These are phyloP conservation scores for Penaeus monodon DNA, from an alignment of 2,888 invertebrate species.

Conservation along the genomic window DNA sequence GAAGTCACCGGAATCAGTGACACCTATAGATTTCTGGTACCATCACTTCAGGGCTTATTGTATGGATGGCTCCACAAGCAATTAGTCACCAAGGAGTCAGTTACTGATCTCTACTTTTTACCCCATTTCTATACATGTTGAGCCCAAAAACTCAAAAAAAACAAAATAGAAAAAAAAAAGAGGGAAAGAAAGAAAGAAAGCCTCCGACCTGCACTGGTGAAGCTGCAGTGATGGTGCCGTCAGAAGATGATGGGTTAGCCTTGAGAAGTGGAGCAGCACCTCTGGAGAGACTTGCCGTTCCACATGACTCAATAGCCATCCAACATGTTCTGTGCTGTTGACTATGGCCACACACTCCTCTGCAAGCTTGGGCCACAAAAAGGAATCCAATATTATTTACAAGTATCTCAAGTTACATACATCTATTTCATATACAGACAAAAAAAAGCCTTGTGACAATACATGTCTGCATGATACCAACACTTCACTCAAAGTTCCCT, in stretches of 20 bases:
- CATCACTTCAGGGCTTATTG: no score
- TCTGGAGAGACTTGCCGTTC: slow-evolving; percentile 55
- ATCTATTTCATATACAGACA: no score
- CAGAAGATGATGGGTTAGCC: slow-evolving; percentile 57
- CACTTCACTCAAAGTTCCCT: not conserved
- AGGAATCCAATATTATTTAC: not conserved
- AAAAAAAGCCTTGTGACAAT: no score
- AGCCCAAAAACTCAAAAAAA: not conserved
- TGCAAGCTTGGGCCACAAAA: slow-evolving; percentile 39
- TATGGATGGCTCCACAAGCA: no score
- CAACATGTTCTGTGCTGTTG: slow-evolving; percentile 62
- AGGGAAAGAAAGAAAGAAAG: not conserved
- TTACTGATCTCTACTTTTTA: slow-evolving; percentile 69
- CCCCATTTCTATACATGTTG: not conserved
- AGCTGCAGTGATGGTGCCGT: slow-evolving; percentile 77
- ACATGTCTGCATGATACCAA: no score
- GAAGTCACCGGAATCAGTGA: no score
- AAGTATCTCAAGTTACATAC: not conserved
- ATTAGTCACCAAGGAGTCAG: no score
- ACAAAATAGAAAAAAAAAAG: not conserved
- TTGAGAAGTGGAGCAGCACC: slow-evolving; percentile 59
- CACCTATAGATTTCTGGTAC: no score
- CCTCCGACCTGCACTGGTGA: slow-evolving; percentile 53
- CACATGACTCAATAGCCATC: slow-evolving; percentile 61
- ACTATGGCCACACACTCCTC: slow-evolving; percentile 58